Evolutionary conservation across 2,113 vertebrate species (phyloP), one percentile per base, ranked within the genome.

Genomic region (Fregetta grallaria): DNA sequence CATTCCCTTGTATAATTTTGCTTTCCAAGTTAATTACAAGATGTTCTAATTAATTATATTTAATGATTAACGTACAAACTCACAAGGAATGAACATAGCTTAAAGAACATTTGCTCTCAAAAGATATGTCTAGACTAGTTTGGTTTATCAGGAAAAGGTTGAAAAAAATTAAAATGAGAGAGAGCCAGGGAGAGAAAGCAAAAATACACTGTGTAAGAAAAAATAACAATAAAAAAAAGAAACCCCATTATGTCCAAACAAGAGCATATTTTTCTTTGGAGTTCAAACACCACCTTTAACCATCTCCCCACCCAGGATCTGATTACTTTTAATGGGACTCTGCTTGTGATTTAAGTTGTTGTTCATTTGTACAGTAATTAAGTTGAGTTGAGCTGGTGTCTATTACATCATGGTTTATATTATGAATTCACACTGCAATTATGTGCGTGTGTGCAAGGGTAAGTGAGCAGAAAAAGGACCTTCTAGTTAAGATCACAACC

Each of bases 41-140:
- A 97, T 97, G 97, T 97, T 97, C 95, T 97, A 97, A 98, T 98
- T 97, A 97, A 98, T 98, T 98, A 97, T 90, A 97, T 97, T 96
- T 98, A 97, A 97, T 97, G 96, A 97, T 97, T 97, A 98, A 98
- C 96, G 97, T 97, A 97, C 96, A 97, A 97, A 97, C 80, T 92
- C 95, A 97, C 92, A 97, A 93, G 94, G 97, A 96, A 97, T 90
- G 95, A 97, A 87, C 94, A 95, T 91, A 93, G 95, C 95, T 96
- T 95, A 91, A 71, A 97, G 97, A 97, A 97, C 86, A 80, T 96
- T 98, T 97, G 91, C 92, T 97, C 94, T 96, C 81, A 49, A 97
- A 94, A 96, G 96, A 97, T 98, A 97, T 96, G 97, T 97, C 95
- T 97, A 73, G 94, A 97, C 97, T 97, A 97, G 97, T 97, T 97